Conservation (phyloP, 2,797 vertebrate genomes). For the Acanthis flammea region DNA sequence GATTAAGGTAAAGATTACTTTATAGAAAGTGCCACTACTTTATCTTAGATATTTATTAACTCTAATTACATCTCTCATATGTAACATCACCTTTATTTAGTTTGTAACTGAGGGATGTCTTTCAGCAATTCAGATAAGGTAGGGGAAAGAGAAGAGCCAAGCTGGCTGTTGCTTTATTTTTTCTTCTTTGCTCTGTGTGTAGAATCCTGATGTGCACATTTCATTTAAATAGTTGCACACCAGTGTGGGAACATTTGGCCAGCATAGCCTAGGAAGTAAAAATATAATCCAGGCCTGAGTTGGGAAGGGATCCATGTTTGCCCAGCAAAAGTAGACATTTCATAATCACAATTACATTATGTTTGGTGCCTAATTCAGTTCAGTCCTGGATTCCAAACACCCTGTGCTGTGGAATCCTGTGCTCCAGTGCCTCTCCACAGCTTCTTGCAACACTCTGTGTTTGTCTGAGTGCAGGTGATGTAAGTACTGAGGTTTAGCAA, state of each 20-base stretch:
- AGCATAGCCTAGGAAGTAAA: conserved; percentile 4
- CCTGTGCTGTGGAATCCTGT: not conserved
- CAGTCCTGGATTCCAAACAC: not conserved
- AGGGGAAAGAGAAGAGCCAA: not conserved
- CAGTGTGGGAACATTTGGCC: conserved; percentile 3
- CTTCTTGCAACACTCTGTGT: not conserved
- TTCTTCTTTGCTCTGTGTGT: not conserved
- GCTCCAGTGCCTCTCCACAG: not conserved
- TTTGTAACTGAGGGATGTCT: not conserved
- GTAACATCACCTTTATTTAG: not conserved
- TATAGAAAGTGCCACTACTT: not conserved
- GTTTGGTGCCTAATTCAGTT: not conserved
- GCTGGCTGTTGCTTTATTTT: not conserved
- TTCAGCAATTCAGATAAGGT: not conserved
- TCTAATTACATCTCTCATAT: not conserved
- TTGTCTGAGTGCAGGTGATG: not conserved
- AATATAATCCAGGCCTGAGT: not conserved
- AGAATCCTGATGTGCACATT: not conserved
- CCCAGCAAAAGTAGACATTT: conserved; percentile 5
- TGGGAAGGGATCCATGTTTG: conserved; percentile 1
- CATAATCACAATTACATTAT: conserved; percentile 8
- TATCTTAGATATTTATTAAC: not conserved
- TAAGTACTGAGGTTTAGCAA: conserved; percentile 12
- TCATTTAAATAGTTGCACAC: not conserved
- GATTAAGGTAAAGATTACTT: not conserved